Conservation (phyloP, 2,888 invertebrate species). For the Hyles lineata region DNA sequence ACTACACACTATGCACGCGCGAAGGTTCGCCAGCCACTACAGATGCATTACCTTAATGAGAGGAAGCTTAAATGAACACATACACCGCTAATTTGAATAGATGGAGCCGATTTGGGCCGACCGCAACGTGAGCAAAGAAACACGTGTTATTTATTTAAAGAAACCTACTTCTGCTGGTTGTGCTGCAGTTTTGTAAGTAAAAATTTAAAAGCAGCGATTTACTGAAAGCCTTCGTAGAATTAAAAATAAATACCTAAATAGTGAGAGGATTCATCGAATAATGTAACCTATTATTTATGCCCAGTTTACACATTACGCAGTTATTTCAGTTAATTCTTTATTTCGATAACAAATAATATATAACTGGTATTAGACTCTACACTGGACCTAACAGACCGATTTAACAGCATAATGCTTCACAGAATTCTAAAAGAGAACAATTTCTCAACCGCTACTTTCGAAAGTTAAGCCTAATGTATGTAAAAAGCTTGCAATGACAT, state of each 20-base stretch:
- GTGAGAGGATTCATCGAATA: too few species aligned
- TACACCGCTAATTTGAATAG: background rate
- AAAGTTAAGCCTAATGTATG: background rate
- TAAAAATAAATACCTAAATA: too few species aligned
- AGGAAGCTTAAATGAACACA: conserved; percentile 8
- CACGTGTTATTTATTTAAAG: background rate
- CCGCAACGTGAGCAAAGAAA: background rate
- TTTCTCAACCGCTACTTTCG: background rate
- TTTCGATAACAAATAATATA: too few species aligned
- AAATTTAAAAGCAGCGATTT: too few species aligned
- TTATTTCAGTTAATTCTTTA: too few species aligned
- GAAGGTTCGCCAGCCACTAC: conserved; percentile 1
- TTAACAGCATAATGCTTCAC: too few species aligned
- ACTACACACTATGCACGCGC: background rate
- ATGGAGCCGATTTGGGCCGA: background rate
- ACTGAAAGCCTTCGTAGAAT: too few species aligned
- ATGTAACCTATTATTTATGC: too few species aligned
- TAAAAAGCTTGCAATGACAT: background rate
- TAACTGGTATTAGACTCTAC: too few species aligned
- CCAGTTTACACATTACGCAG: too few species aligned
- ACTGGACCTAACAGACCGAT: too few species aligned
- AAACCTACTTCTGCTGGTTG: background rate
- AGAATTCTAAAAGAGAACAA: background rate
- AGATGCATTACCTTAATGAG: conserved; percentile 17
- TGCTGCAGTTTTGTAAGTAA: too few species aligned